Base-by-base conservation (phyloP, 2,113 vertebrate genomes). In the Hypanus sabinus region DNA sequence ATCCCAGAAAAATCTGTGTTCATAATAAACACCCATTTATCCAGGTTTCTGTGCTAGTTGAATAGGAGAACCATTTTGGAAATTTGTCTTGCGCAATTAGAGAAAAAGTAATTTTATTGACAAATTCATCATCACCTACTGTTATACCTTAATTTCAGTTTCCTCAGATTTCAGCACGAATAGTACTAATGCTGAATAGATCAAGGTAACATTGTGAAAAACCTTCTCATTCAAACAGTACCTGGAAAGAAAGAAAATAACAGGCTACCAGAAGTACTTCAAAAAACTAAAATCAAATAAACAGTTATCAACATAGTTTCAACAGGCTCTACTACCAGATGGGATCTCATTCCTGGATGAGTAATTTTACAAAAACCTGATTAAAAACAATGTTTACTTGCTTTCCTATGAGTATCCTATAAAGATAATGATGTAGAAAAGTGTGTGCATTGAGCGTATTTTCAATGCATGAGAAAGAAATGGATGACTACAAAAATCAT, bases 91-190 rank as follows among this genome's bases (percentile, higher is more conserved):
- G 55, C 27, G 30, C 2, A 12, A 87, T 30, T 87, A 60, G 2
- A 87, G 55, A 30, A 93, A 38, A 75, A 38, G 46, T 36, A 70
- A 92, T 46, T 92, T 71, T 33, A 70, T 60, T 87, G 22, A 27
- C 36, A 55, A 38, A 92, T 38, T 36, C 16, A 38, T 70, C 16
- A 36, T 70, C 27, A 88, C 62, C 24, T 60, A 30, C 55, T 22
- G 33, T 71, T 90, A 92, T 96, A 99, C 98, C 98, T 99, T 99
- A 73, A 99, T 97, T 94, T 98, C 96, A 94, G 99, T 96, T 95
- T 98, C 97, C 95, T 98, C 97, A 36, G 97, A 96, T 95, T 98
- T 98, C 95, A 96, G 95, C 30, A 96, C 95, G 94, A 97, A 96
- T 94, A 98, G 96, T 94, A 97, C 96, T 95, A 98, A 94, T 94